phyloP scores from a whole-genome alignment of 2,888 invertebrate species.

The Cryptocephalus primarius region DNA sequence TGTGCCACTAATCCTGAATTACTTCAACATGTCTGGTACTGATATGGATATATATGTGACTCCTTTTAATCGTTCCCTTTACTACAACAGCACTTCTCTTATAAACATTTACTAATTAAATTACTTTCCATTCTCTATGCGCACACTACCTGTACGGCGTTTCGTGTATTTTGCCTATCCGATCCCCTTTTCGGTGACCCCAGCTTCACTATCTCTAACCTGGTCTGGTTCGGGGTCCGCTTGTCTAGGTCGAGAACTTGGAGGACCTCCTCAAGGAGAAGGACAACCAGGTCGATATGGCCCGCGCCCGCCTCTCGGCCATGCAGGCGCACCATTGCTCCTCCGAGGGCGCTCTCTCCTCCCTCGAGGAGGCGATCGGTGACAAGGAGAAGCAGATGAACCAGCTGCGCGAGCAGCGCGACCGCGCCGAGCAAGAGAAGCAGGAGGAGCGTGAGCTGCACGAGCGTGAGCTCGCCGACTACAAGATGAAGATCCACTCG shows the following conservation, averaged over 20 bases:
- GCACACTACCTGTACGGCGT: too few relatives aligned
- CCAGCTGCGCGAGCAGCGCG: constrained; percentile 86
- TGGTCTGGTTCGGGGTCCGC: too few relatives aligned
- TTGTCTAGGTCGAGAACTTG: constrained; percentile 80
- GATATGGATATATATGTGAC: too few relatives aligned
- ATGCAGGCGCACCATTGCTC: constrained; percentile 93
- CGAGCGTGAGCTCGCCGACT: constrained; percentile 87
- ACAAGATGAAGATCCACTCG: constrained; percentile 86
- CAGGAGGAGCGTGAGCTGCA: constrained; percentile 91
- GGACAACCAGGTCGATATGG: constrained; percentile 96
- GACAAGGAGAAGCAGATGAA: constrained; percentile 97
- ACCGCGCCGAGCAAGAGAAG: constrained; percentile 90
- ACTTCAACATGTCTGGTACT: too few relatives aligned
- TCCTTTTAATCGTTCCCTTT: too few relatives aligned
- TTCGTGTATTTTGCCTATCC: too few relatives aligned
- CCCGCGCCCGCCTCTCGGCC: constrained; percentile 76
- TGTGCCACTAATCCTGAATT: too few relatives aligned
- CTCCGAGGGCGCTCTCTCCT: constrained; percentile 84
- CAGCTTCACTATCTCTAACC: too few relatives aligned
- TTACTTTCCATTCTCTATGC: too few relatives aligned
- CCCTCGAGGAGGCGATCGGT: constrained; percentile 88
- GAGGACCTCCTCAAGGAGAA: constrained; percentile 96
- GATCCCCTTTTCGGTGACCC: too few relatives aligned
- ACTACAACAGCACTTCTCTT: too few relatives aligned
- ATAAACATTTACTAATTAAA: too few relatives aligned